A percentile compares a stretch with the other conserved stretches of the same genome.
Evolutionary conservation across 2,113 vertebrate species (phyloP).

Genomic region (Trachemys scripta): DNA sequence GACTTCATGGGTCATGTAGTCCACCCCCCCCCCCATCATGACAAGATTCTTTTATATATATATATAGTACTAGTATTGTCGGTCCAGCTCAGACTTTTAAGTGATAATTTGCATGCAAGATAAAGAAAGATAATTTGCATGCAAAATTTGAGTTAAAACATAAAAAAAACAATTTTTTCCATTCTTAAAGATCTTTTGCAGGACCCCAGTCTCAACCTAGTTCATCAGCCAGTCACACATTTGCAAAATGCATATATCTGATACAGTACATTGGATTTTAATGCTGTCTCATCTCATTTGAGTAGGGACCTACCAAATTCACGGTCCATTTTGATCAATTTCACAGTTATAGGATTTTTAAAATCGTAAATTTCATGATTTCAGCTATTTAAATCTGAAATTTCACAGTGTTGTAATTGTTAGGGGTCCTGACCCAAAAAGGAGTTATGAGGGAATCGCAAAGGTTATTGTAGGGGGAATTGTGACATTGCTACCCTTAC

Average conservation of each 20-base stretch:
- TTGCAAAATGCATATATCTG: constrained; percentile 53
- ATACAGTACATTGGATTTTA: constrained; percentile 33
- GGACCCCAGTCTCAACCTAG: not conserved
- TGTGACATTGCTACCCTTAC: no score
- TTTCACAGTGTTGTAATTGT: no score
- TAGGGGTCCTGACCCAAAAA: no score
- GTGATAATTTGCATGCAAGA: not conserved
- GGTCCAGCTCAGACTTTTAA: constrained; percentile 4
- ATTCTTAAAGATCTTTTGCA: constrained; percentile 29
- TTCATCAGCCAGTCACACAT: constrained; percentile 50
- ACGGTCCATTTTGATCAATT: no score
- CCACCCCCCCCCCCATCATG: not conserved
- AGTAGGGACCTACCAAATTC: no score
- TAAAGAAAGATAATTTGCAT: not conserved
- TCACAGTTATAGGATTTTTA: no score
- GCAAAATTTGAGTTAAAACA: constrained; percentile 49
- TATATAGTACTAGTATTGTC: not conserved
- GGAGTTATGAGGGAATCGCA: no score
- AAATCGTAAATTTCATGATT: no score
- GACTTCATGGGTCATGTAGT: constrained; percentile 61
- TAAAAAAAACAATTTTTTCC: constrained; percentile 16
- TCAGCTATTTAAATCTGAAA: no score
- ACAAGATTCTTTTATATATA: constrained; percentile 48
- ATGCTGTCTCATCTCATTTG: constrained; percentile 12
- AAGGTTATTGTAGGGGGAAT: no score